A percentile compares a stretch with the other conserved stretches of the same genome.
Conservation (phyloP, 2,113 vertebrate genomes). For the Addax nasomaculatus region DNA sequence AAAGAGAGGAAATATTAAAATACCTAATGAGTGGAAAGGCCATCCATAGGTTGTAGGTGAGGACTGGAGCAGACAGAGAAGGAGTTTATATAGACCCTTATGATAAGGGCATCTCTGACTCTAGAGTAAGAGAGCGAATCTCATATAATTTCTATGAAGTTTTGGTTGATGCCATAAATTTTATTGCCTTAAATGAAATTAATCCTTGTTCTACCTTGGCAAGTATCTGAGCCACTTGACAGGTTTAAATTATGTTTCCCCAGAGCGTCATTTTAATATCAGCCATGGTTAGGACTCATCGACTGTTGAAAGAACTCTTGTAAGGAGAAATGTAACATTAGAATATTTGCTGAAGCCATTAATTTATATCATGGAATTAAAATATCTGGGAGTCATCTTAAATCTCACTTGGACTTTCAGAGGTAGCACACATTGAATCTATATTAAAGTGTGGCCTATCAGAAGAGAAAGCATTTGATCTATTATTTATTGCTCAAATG, state of each 20-base stretch:
- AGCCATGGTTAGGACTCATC: constrained; percentile 52
- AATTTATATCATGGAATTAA: constrained; percentile 75
- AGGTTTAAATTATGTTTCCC: constrained; percentile 73
- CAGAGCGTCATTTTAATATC: constrained; percentile 73
- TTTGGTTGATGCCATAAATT: constrained; percentile 50
- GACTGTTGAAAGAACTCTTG: constrained; percentile 68
- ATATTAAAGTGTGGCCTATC: constrained; percentile 47
- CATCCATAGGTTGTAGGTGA: neutral
- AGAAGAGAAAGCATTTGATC: constrained; percentile 62
- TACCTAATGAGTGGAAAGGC: neutral
- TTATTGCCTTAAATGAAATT: constrained; percentile 56
- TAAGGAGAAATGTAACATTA: constrained; percentile 72
- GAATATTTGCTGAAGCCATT: constrained; percentile 67
- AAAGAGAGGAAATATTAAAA: neutral
- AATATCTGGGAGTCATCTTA: constrained; percentile 74
- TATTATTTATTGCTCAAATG: constrained; percentile 65
- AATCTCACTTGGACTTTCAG: constrained; percentile 73
- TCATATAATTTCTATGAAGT: constrained; percentile 35
- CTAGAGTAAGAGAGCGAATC: neutral
- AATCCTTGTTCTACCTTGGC: constrained; percentile 33
- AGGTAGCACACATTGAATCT: constrained; percentile 57
- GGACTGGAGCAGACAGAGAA: neutral
- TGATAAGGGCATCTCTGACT: neutral
- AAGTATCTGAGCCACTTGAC: constrained; percentile 53
- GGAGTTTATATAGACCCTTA: neutral